A percentile compares a stretch with the other conserved stretches of the same genome.
Conservation (phyloP, 2,113 vertebrate species). For the Andinoacara biseriatus region DNA sequence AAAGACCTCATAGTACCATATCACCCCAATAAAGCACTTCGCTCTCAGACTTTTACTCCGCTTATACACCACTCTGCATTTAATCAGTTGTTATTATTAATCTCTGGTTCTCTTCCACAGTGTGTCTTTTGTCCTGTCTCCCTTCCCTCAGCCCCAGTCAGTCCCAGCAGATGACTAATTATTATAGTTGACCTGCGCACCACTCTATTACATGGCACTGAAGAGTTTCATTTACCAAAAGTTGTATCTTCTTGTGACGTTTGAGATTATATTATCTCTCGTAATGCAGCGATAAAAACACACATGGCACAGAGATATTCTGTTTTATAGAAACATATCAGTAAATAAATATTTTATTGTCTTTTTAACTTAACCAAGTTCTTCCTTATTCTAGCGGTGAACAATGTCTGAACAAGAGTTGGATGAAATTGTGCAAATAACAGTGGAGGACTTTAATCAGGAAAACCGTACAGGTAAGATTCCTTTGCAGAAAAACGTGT, state of each 20-base stretch:
- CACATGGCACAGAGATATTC: background rate
- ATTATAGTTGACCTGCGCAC: rapidly evolving
- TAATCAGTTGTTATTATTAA: no score
- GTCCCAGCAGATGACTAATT: no score
- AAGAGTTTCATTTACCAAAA: background rate
- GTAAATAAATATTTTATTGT: background rate
- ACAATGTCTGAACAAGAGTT: conserved; percentile 97
- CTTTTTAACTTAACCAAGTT: background rate
- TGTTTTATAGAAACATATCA: background rate
- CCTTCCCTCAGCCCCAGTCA: no score
- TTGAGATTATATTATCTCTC: background rate
- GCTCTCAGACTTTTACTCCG: no score
- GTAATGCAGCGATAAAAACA: background rate
- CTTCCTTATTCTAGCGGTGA: conserved; percentile 71
- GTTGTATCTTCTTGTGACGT: background rate
- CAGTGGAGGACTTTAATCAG: conserved; percentile 91
- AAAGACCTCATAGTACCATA: no score
- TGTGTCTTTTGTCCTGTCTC: no score
- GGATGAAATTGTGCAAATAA: conserved; percentile 96
- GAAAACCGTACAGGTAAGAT: conserved; percentile 87
- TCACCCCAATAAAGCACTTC: no score
- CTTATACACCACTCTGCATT: no score
- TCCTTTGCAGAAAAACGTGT: background rate
- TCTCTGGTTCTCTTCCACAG: no score
- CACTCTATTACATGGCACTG: background rate